These are phyloP conservation scores for Melieria crassipennis DNA, from an alignment of 2,888 invertebrate genomes.

Conservation along the genomic window DNA sequence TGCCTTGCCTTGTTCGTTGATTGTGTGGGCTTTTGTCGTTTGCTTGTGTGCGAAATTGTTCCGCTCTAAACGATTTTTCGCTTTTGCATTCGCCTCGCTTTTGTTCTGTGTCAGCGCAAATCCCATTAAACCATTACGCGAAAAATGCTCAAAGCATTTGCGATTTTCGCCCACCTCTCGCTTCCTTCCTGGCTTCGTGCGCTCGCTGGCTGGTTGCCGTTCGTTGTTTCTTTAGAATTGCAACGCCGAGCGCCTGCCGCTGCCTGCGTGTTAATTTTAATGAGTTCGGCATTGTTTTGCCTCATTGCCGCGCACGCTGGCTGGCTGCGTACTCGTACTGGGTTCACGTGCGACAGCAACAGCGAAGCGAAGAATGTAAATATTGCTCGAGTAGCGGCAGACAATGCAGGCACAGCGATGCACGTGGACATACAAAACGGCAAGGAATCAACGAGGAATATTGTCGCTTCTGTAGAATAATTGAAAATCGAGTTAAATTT, in stretches of 20 bases:
- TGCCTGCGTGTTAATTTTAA: slow-evolving; percentile 41
- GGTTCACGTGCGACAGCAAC: background rate
- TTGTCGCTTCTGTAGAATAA: no score
- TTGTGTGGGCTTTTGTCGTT: background rate
- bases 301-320: no score
- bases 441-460: no score
- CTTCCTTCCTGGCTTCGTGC: background rate
- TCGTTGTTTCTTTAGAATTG: background rate
- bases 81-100: background rate
- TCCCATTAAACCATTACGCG: slow-evolving; percentile 28
- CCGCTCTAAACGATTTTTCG: no score
- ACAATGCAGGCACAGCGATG: no score
- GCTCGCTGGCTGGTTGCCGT: background rate
- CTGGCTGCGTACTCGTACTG: no score
- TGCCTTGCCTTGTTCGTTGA: no score
- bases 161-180: background rate
- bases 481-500: no score
- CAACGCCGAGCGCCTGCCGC: background rate
- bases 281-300: slow-evolving; percentile 44
- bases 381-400: no score
- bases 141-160: slow-evolving; percentile 18
- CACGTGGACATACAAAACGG: no score
- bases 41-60: background rate
- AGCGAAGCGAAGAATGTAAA: no score
- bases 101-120: slow-evolving; percentile 1